Conservation (phyloP, 1,140 invertebrate genomes). For the Aleiodes sp. region DNA sequence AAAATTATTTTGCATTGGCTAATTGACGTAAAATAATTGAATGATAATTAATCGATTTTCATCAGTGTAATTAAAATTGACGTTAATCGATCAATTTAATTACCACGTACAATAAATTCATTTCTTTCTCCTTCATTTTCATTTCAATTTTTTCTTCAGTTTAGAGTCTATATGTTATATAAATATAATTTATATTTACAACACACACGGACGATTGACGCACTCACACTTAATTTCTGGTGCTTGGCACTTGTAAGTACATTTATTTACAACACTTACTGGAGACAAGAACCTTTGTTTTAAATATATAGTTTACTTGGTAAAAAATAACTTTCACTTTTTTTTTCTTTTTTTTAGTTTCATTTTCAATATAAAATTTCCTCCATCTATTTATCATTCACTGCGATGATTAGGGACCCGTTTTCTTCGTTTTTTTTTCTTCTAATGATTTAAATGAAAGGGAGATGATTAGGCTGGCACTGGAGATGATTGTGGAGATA, state of each 20-base stretch:
- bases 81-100: neutral
- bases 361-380: neutral
- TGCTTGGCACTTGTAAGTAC: slow-evolving; percentile 66
- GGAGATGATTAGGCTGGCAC: slow-evolving; percentile 31
- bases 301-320: slow-evolving; percentile 38
- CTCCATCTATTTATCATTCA: slow-evolving; percentile 18
- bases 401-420: slow-evolving; percentile 12
- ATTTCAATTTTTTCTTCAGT: neutral
- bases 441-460: slow-evolving; percentile 25
- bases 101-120: neutral
- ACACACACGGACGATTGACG: slow-evolving; percentile 32
- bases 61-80: neutral
- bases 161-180: neutral
- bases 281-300: slow-evolving; percentile 56
- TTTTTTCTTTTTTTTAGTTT: slow-evolving; percentile 29
- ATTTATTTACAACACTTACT: slow-evolving; percentile 66
- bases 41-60: neutral
- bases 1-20: neutral
- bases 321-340: slow-evolving; percentile 7
- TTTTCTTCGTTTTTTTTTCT: slow-evolving; percentile 31
- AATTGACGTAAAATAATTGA: neutral
- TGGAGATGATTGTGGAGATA: slow-evolving; percentile 39
- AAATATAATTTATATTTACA: slow-evolving; percentile 29
- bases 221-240: slow-evolving; percentile 58
- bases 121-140: neutral